Evolutionary conservation across 2,888 invertebrate species (phyloP).

Genomic region (Sesamia inferens): DNA sequence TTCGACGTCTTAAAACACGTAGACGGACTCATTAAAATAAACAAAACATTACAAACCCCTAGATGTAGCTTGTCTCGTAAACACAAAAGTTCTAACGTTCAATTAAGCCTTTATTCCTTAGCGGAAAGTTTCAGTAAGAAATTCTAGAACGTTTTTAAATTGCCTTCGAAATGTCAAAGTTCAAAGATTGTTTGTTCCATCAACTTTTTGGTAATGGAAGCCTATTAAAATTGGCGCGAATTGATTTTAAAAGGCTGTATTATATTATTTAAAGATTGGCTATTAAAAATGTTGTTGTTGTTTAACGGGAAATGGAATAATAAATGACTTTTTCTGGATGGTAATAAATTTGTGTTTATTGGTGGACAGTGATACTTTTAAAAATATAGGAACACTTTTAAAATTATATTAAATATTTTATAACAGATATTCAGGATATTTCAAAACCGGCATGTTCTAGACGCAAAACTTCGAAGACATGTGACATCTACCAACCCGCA

Average conservation of each 20-base stretch:
- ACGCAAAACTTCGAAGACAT: no score
- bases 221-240: conserved; percentile 41
- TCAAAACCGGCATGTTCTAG: no score
- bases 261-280: conserved; percentile 24
- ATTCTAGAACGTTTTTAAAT: conserved; percentile 35
- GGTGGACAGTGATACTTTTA: not conserved
- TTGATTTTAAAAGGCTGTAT: conserved; percentile 13
- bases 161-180: conserved; percentile 38
- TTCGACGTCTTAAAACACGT: conserved; percentile 15
- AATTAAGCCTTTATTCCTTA: conserved; percentile 23
- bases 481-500: no score
- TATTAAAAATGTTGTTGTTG: not conserved
- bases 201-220: conserved; percentile 46
- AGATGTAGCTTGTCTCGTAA: conserved; percentile 21
- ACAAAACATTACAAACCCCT: conserved; percentile 32
- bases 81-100: conserved; percentile 3
- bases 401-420: not conserved
- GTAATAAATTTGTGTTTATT: not conserved
- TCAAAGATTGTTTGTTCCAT: conserved; percentile 29
- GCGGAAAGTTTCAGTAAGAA: not conserved
- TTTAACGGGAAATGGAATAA: not conserved
- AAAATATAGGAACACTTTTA: not conserved
- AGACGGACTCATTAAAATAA: conserved; percentile 24
- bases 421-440: no score
- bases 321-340: not conserved